Percentiles rank a stretch among this genome's conserved stretches.
These are phyloP conservation scores for Cantharis rustica DNA, from an alignment of 2,888 invertebrate genomes.

Conservation along the genomic window DNA sequence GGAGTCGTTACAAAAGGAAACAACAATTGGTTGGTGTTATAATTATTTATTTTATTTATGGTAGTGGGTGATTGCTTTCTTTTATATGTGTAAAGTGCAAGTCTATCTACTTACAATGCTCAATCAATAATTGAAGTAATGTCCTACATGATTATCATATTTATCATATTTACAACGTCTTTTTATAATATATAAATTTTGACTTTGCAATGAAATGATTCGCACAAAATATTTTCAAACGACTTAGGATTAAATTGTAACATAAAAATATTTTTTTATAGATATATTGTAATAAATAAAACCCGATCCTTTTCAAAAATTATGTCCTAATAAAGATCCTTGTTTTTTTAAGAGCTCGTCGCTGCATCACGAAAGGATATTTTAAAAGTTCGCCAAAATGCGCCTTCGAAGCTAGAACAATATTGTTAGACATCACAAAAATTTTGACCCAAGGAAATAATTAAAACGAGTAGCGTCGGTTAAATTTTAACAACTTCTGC, in stretches of 20 bases:
- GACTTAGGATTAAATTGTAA: background rate
- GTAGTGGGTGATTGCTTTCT: constrained; percentile 39
- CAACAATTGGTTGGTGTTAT: constrained; percentile 14
- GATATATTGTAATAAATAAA: background rate
- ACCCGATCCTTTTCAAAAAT: background rate
- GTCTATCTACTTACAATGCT: constrained; percentile 35
- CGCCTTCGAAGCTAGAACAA: background rate
- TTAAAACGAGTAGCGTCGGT: background rate
- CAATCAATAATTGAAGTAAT: constrained; percentile 22
- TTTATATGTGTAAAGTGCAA: constrained; percentile 40
- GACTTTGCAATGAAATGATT: background rate
- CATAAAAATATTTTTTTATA: background rate
- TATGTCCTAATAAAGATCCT: background rate
- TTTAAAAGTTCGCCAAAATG: background rate
- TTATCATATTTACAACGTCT: constrained; percentile 23
- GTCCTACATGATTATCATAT: constrained; percentile 28
- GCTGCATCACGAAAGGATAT: background rate
- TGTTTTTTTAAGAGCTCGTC: background rate
- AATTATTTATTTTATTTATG: constrained; percentile 26
- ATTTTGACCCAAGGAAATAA: background rate
- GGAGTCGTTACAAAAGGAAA: background rate
- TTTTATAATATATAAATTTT: background rate
- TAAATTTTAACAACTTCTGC: background rate
- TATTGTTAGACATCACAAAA: background rate
- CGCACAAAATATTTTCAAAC: background rate